Evolutionary conservation across 2,888 invertebrate species (phyloP).

Genomic region (Drosophila algonquin): DNA sequence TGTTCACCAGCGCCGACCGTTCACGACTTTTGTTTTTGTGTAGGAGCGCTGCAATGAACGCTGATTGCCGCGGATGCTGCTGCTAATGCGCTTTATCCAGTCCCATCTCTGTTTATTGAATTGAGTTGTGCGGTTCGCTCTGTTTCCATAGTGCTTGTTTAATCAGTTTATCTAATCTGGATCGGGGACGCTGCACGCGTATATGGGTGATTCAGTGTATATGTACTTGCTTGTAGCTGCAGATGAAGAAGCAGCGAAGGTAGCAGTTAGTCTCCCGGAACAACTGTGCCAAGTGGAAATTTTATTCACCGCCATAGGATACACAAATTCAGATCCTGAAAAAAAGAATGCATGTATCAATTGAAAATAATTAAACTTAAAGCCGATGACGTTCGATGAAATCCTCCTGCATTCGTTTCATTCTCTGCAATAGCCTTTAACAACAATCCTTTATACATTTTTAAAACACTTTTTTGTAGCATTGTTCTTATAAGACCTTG

Average conservation of each 20-base stretch:
- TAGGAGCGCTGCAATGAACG: conserved; percentile 25
- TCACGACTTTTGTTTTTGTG: conserved; percentile 29
- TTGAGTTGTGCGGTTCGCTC: conserved; percentile 55
- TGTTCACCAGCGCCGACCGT: conserved; percentile 3
- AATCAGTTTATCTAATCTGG: conserved; percentile 73
- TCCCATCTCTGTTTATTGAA: conserved; percentile 61
- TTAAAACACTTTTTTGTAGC: too few relatives aligned
- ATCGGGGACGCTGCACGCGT: conserved; percentile 45
- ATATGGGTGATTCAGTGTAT: neutral
- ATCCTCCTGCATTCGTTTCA: too few relatives aligned
- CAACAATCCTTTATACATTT: too few relatives aligned
- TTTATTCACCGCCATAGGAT: too few relatives aligned
- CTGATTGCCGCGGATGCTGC: conserved; percentile 42
- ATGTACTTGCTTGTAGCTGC: conserved; percentile 8
- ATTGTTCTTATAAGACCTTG: too few relatives aligned
- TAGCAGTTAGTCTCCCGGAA: conserved; percentile 7
- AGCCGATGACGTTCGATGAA: too few relatives aligned
- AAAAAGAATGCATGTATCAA: neutral
- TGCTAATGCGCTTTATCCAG: conserved; percentile 24
- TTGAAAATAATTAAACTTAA: neutral
- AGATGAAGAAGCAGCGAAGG: neutral
- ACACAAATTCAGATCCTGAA: too few relatives aligned
- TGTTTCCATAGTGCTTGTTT: conserved; percentile 56
- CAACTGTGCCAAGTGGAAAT: neutral
- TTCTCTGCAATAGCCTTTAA: too few relatives aligned